Base-by-base conservation (phyloP, 2,888 invertebrate species). In the Dolichopus griseipennis region DNA sequence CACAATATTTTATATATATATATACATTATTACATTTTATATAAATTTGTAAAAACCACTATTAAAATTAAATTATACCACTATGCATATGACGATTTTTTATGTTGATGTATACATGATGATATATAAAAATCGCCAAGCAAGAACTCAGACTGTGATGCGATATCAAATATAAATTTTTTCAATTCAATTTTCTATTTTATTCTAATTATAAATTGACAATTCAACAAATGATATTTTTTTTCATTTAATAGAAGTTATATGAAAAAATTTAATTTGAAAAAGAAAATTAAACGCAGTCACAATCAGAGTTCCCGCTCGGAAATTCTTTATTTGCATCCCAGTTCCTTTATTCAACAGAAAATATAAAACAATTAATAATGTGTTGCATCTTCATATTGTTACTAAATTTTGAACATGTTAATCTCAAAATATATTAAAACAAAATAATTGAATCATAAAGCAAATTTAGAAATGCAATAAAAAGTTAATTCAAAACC, bases 101-200 rank as follows among this genome's bases (percentile, higher is more conserved):
- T 72, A 75, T 79, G 69, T 72, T 78, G 79, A 82, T 75, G 77
- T 69, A 72, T 72, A 69, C 69, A 72, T 78, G 79, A 82, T 75
- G 78, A 69, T 72, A 61, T 72, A 69, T 74, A 76, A 75, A 72
- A 69, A 83, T 82, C 86, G 85, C 89, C 84, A 83, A 92, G 91
- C 90, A 91, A 92, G 92, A 92, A 92, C 92, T 92, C 92, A 92
- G 92, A 91, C 93, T 93, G 93, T 93, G 93, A 93, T 93, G 92
- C 91, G 92, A 88, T 69, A 68, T 70, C 68, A 68, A 68, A 71
- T 68, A 70, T 68, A 70, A 70, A 61, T 61, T 66, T 69, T 69
- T 68, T 70, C 67, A 69, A 68, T 27, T 27, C 27, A 27, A 27
- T 27, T 21, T 21, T 22, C 7, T 21, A 5, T 33, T 33, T 33